Conservation (phyloP, 2,797 vertebrate species). For the Epinephelus malabaricus region DNA sequence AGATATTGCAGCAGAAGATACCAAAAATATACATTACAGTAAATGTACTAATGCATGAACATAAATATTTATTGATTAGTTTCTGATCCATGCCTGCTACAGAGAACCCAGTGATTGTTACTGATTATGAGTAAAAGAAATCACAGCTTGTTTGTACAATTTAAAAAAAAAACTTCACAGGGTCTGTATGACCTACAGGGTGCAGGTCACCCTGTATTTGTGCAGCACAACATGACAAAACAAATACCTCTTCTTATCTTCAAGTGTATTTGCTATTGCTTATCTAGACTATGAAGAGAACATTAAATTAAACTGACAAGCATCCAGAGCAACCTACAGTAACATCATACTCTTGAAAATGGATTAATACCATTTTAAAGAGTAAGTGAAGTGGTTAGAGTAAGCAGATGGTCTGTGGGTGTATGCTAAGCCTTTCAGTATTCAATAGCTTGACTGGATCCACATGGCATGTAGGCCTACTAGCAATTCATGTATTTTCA, state of each 20-base stretch:
- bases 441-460: not conserved
- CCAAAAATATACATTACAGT: not conserved
- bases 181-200: slow-evolving; percentile 60
- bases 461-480: not conserved
- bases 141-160: slow-evolving; percentile 49
- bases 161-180: slow-evolving; percentile 48
- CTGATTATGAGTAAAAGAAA: not conserved
- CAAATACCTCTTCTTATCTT: slow-evolving; percentile 51
- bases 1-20: not conserved
- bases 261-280: slow-evolving; percentile 23
- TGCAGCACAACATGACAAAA: slow-evolving; percentile 15
- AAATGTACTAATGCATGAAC: not conserved
- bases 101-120: not conserved
- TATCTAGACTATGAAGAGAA: not conserved
- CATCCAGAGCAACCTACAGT: not conserved
- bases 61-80: not conserved
- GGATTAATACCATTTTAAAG: not conserved
- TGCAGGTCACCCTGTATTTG: slow-evolving; percentile 31
- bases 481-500: not conserved
- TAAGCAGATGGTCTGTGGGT: not conserved
- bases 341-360: not conserved
- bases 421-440: not conserved
- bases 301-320: not conserved
- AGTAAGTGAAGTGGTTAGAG: not conserved
- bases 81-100: not conserved